These are phyloP conservation scores for Drosophila burlai DNA, from an alignment of 1,140 invertebrate genomes.

Conservation along the genomic window DNA sequence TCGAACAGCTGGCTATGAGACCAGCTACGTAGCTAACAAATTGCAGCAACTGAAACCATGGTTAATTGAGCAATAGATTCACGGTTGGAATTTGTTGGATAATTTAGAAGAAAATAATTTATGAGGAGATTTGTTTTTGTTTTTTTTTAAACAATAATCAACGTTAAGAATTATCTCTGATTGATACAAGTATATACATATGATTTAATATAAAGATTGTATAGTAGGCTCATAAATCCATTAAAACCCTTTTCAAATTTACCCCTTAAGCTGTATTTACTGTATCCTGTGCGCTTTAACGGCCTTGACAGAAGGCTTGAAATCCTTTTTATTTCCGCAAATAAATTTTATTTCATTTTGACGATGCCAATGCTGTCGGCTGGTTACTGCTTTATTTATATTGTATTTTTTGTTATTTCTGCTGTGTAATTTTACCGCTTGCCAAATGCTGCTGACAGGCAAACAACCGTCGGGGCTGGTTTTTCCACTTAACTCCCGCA, in stretches of 20 bases:
- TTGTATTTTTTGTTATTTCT: conserved; percentile 28
- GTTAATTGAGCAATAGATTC: conserved; percentile 35
- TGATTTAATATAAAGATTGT: too few relatives aligned
- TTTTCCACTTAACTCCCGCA: conserved; percentile 6
- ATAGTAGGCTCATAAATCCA: not conserved
- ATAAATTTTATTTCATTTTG: conserved; percentile 78
- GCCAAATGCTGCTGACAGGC: conserved; percentile 75
- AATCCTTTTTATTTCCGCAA: conserved; percentile 67
- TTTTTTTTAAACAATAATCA: not conserved
- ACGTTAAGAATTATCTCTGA: not conserved
- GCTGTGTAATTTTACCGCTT: conserved; percentile 51
- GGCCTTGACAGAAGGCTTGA: conserved; percentile 55
- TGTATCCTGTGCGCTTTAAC: conserved; percentile 50
- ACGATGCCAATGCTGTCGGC: conserved; percentile 52
- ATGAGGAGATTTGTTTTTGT: not conserved
- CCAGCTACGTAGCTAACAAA: conserved; percentile 21
- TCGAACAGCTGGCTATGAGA: conserved; percentile 34
- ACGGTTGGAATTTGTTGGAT: not conserved
- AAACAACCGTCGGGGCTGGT: conserved; percentile 42
- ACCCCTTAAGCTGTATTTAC: conserved; percentile 56
- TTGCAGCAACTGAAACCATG: conserved; percentile 12
- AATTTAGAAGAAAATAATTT: not conserved
- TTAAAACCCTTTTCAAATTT: conserved; percentile 6
- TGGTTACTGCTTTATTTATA: conserved; percentile 44
- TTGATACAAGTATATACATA: too few relatives aligned